Evolutionary conservation across 2,888 invertebrate species (phyloP), one percentile per base, ranked within the genome.

Genomic region (Volucella inflata): DNA sequence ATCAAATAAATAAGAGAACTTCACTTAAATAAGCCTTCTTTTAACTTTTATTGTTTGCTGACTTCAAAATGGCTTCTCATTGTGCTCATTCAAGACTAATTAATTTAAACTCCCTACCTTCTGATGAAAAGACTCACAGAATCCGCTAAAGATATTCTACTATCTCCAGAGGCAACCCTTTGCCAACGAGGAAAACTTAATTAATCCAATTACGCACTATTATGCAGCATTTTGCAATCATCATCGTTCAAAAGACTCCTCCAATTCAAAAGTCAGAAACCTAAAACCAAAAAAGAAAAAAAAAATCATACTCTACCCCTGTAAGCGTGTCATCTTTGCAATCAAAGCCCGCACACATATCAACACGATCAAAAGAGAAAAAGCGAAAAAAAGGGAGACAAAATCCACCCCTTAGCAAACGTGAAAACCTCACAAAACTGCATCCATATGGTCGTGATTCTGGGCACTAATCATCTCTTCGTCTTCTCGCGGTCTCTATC

Each of bases 191-290:
- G 53, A 44, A 82, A 75, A 67, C 71, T 80, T 80, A 84, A 84
- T 85, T 80, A 85, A 85, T 85, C 84, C 84, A 85, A 85, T 85
- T 85, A 85, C 75, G 75, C 71, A 67, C 70, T 64, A 65, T 75
- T 55, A 46, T 30, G 30, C 30, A 4, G 30, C 30, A 30, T 30
- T 75, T 53, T 75, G 51, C 59, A 59, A 71, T 84, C 78, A 65
- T 48, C 70, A 59, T 62, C 57, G 50, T 48, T 59, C 55, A 64
- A 46, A 40, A 14, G 10, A 14, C 1, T 48, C 12, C 38, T 21
- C 14, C 51, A 9, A 48, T 2, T 1, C n/a, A 8, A 14, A 30
- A 62, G 30, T 14, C 46, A 17, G 53, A 12, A 64, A 12, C 42
- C 48, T 40, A n/a, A 10, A 11, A 11, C 64, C 36, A 14, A 38